Conservation (phyloP, 2,797 vertebrate species). For the Pogoniulus pusillus region DNA sequence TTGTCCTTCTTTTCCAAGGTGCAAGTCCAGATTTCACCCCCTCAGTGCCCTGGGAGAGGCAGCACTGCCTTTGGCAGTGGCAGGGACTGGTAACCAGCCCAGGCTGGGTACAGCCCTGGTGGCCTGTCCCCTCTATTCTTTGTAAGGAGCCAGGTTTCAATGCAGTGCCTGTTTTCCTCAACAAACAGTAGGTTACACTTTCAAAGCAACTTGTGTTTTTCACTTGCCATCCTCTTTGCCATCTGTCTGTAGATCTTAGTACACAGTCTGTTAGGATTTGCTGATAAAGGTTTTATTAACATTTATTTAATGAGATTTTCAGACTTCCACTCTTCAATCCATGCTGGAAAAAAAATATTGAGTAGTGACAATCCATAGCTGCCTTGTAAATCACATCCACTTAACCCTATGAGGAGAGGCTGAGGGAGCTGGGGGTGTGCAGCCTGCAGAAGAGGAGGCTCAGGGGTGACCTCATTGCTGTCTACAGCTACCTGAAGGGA, state of each 20-base stretch:
- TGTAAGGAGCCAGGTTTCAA: neutral
- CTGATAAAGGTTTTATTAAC: slow-evolving; percentile 53
- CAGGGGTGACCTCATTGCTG: too few relatives aligned
- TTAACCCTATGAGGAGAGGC: too few relatives aligned
- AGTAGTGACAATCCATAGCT: slow-evolving; percentile 22
- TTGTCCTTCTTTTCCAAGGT: neutral
- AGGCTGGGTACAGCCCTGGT: neutral
- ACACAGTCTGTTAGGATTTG: slow-evolving; percentile 22
- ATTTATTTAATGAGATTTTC: slow-evolving; percentile 55
- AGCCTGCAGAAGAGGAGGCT: too few relatives aligned
- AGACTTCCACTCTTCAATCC: slow-evolving; percentile 40
- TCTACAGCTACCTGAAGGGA: too few relatives aligned
- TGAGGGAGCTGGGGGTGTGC: too few relatives aligned
- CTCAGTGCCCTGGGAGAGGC: neutral
- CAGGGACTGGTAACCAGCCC: neutral
- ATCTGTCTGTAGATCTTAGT: slow-evolving; percentile 50
- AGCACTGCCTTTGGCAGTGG: neutral
- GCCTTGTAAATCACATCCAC: slow-evolving; percentile 11
- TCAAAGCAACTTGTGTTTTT: slow-evolving; percentile 2
- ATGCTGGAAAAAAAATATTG: slow-evolving; percentile 37
- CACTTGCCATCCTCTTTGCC: slow-evolving; percentile 44
- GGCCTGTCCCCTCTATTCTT: neutral
- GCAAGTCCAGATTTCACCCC: neutral
- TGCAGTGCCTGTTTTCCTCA: neutral
- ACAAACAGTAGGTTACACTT: slow-evolving; percentile 16